Percentiles rank a stretch among this genome's conserved stretches.
These are phyloP conservation scores for Ruditapes philippinarum DNA, from an alignment of 1,140 invertebrate genomes.

Conservation along the genomic window DNA sequence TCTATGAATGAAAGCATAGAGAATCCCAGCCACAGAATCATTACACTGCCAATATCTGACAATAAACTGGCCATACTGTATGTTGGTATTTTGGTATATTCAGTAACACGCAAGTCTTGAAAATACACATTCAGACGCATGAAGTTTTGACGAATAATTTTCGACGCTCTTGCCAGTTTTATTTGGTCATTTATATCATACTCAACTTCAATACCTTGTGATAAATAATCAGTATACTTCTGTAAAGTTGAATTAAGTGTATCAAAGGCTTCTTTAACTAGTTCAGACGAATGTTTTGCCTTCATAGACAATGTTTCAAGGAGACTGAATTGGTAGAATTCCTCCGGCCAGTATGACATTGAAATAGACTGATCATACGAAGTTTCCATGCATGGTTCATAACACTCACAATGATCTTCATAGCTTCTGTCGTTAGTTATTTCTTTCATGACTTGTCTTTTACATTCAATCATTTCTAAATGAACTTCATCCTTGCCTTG, in stretches of 20 bases:
- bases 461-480: constrained; percentile 74
- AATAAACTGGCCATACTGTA: constrained; percentile 82
- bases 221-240: not conserved
- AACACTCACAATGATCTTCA: constrained; percentile 79
- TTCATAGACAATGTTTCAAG: constrained; percentile 73
- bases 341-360: constrained; percentile 83
- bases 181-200: constrained; percentile 62
- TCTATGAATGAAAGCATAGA: constrained; percentile 84
- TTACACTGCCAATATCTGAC: constrained; percentile 83
- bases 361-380: constrained; percentile 82
- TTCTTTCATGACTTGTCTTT: constrained; percentile 73
- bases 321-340: constrained; percentile 81
- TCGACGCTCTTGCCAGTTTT: constrained; percentile 72
- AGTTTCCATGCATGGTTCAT: constrained; percentile 82
- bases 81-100: constrained; percentile 81
- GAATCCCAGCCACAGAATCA: constrained; percentile 85
- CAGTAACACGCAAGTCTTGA: constrained; percentile 82
- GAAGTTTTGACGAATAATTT: constrained; percentile 82
- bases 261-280: constrained; percentile 76
- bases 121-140: constrained; percentile 83
- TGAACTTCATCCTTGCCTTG: constrained; percentile 16
- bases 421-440: constrained; percentile 78
- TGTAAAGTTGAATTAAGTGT: not conserved
- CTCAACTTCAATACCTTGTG: not conserved
- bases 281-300: constrained; percentile 72